Evolutionary conservation across 2,888 invertebrate species (phyloP).

Genomic region (Cryptocheilus praepositus): DNA sequence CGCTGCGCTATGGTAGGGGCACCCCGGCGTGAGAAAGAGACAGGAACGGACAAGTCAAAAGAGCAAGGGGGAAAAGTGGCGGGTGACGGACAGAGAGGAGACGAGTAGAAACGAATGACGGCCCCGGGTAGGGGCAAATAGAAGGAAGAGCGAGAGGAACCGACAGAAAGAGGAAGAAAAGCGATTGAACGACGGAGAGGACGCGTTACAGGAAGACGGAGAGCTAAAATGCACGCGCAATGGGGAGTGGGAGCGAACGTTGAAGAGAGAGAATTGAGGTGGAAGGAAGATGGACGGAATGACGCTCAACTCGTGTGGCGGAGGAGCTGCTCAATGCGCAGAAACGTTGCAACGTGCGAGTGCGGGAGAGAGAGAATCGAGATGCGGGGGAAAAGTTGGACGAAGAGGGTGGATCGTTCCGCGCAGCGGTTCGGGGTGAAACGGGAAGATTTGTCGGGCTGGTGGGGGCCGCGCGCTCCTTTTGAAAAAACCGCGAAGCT

Average conservation of each 20-base stretch:
- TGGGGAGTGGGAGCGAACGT: constrained; percentile 19
- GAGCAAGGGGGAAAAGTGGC: background rate
- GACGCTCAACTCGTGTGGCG: constrained; percentile 28
- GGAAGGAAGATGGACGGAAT: constrained; percentile 25
- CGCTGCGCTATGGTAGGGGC: background rate
- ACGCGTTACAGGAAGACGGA: constrained; percentile 23
- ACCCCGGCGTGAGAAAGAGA: background rate
- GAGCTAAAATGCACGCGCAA: constrained; percentile 22
- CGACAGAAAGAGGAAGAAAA: background rate
- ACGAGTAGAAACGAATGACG: constrained; percentile 16
- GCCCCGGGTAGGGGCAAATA: constrained; percentile 22
- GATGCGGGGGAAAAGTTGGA: background rate
- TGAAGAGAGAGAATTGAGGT: constrained; percentile 1
- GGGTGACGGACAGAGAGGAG: constrained; percentile 5
- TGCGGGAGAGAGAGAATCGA: constrained; percentile 8
- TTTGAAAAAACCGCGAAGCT: constrained; percentile 74
- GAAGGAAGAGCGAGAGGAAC: too few species aligned
- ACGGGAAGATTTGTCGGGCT: constrained; percentile 22
- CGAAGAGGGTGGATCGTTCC: background rate
- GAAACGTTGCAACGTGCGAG: background rate
- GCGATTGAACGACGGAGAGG: constrained; percentile 7
- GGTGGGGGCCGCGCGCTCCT: constrained; percentile 65
- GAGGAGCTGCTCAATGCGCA: constrained; percentile 20
- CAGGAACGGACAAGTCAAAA: too few species aligned
- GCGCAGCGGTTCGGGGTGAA: constrained; percentile 24